Base-by-base conservation (phyloP, 64 coral and sea anemone species). In the Pocillopora verrucosa region DNA sequence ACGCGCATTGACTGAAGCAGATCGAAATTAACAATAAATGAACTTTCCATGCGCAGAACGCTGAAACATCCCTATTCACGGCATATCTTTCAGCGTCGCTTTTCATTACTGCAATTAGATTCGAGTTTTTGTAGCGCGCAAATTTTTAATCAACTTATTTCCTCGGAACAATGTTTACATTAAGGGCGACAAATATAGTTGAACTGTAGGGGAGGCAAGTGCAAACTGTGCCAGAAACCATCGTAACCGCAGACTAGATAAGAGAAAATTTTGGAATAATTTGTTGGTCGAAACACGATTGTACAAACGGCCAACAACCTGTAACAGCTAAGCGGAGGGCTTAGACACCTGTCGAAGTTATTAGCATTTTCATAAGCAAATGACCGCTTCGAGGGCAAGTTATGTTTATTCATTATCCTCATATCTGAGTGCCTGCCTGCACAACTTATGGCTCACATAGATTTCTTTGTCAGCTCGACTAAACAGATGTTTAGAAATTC, bases 281-380 rank as follows among this genome's bases (percentile, higher is more conserved):
- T 24, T 78, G 77, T 59, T 15, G 51, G 22, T 79, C 11, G 77
- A 59, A 15, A 22, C 19, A 59, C 20, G 77, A 59, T 79, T 79
- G 30, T 59, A 59, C 59, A 26, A 58, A 6, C 77, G n/a, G 3
- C 56, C 11, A 60, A 79, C 77, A 60, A 79, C 77, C 77, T 79
- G 77, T 79, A 79, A 57, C 56, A 22, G 22, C 38, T 45, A 24
- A 35, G 36, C 62, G 34, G 60, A 30, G 17, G n/a, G 34, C 79
- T 36, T 51, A 13, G 19, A 72, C 82, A 85, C 82, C 82, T 85
- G 82, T 65, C 22, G 13, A 38, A 16, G 9, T 24, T 57, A 85
- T 85, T 85, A 72, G 64, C 64, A 85, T 85, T 85, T 85, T 85
- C 64, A 72, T 85, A 72, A 85, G 36, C 37, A 85, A 70, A 34